Conservation (phyloP, 2,888 invertebrate species). For the Andrena hattorfiana region DNA sequence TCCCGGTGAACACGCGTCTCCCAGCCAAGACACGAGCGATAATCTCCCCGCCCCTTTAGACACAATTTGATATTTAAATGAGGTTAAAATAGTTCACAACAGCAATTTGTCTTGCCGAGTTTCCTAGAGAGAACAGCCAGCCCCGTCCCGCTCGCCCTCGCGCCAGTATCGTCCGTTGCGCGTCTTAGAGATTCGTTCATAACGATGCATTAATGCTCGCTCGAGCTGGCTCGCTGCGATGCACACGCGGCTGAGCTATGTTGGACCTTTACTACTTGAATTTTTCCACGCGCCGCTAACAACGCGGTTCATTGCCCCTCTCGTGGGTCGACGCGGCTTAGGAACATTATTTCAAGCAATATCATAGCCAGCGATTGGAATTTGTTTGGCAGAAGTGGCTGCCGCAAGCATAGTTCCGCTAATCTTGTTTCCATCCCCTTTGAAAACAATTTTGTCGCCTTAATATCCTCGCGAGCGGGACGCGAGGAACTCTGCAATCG, state of each 20-base stretch:
- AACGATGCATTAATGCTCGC: slow-evolving; percentile 36
- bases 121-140: slow-evolving; percentile 61
- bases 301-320: too few species aligned
- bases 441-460: slow-evolving; percentile 39
- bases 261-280: too few species aligned
- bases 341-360: not conserved
- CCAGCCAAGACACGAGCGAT: slow-evolving; percentile 45
- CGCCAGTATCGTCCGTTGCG: slow-evolving; percentile 20
- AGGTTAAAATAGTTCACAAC: slow-evolving; percentile 81
- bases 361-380: slow-evolving; percentile 12
- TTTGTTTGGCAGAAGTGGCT: not conserved
- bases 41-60: slow-evolving; percentile 61
- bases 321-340: too few species aligned
- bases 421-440: not conserved
- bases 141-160: not conserved
- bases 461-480: slow-evolving; percentile 12
- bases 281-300: too few species aligned
- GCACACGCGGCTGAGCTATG: too few species aligned
- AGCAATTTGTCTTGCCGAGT: slow-evolving; percentile 81
- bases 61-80: slow-evolving; percentile 82
- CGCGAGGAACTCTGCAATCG: slow-evolving; percentile 36
- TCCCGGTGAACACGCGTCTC: slow-evolving; percentile 44
- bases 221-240: too few species aligned
- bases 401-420: too few species aligned
- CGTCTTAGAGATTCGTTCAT: slow-evolving; percentile 41